A percentile compares a stretch with the other conserved stretches of the same genome.
Evolutionary conservation across 2,888 invertebrate species (phyloP).

Genomic region (Muschampia plurimacula): DNA sequence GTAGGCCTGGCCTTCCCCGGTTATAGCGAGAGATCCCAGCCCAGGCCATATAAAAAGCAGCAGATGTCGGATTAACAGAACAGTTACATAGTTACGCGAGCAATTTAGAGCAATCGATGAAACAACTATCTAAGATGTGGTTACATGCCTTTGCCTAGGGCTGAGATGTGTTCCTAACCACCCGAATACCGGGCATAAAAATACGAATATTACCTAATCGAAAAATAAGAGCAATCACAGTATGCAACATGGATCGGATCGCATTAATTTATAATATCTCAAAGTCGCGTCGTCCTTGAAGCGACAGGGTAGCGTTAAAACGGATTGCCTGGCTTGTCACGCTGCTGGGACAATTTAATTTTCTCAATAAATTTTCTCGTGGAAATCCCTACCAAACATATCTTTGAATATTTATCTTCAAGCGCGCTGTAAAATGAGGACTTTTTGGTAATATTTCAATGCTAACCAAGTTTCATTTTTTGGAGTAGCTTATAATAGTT

Average conservation of each 20-base stretch:
- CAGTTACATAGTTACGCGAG: too few relatives aligned
- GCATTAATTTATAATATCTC: constrained; percentile 37
- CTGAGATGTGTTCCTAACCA: too few relatives aligned
- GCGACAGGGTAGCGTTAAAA: constrained; percentile 33
- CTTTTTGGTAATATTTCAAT: background rate
- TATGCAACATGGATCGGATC: constrained; percentile 22
- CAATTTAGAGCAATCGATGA: too few relatives aligned
- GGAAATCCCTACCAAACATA: constrained; percentile 24
- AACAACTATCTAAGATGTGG: too few relatives aligned
- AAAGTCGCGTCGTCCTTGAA: constrained; percentile 18
- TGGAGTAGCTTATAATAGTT: background rate
- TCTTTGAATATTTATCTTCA: constrained; percentile 7
- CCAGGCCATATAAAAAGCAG: too few relatives aligned
- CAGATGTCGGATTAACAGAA: too few relatives aligned
- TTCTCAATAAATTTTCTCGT: constrained; percentile 50
- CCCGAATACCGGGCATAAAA: too few relatives aligned
- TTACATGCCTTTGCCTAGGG: too few relatives aligned
- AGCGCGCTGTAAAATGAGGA: background rate
- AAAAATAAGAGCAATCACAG: too few relatives aligned
- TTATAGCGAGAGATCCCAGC: too few relatives aligned
- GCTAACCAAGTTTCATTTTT: background rate
- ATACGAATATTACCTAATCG: too few relatives aligned
- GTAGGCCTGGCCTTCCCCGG: too few relatives aligned
- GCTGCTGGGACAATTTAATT: constrained; percentile 54
- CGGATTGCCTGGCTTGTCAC: constrained; percentile 38